phyloP scores from a whole-genome alignment of 2,888 invertebrate genomes.

The Oconnorella tubifera region DNA sequence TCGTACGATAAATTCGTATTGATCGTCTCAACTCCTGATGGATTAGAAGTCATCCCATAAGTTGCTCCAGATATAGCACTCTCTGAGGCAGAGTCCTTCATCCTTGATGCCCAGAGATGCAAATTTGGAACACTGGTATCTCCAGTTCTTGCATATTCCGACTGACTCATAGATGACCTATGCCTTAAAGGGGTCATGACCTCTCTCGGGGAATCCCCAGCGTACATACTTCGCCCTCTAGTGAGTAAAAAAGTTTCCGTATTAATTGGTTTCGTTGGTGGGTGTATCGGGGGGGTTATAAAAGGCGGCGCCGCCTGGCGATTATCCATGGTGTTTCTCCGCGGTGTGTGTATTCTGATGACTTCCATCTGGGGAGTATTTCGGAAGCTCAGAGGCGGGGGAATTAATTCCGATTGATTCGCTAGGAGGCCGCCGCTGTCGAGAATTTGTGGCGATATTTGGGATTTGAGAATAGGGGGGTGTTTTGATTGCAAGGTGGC shows the following conservation, averaged over 20 bases:
- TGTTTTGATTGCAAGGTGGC: neutral
- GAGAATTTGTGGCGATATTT: neutral
- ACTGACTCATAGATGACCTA: neutral
- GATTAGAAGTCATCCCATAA: neutral
- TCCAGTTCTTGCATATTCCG: neutral
- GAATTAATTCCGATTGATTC: neutral
- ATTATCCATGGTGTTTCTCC: neutral
- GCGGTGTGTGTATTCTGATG: neutral
- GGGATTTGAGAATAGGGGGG: neutral
- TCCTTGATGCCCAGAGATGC: neutral
- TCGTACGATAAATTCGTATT: neutral
- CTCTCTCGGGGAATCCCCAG: neutral
- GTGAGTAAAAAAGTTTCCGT: neutral
- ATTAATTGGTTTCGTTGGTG: too few relatives aligned
- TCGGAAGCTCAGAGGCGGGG: neutral
- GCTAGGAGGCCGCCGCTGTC: neutral
- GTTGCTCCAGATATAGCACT: neutral
- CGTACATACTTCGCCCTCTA: neutral
- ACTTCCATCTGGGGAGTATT: neutral
- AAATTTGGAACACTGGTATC: conserved; percentile 4
- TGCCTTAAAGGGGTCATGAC: neutral
- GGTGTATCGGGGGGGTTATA: too few relatives aligned
- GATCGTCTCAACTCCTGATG: neutral
- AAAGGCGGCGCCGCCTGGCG: too few relatives aligned
- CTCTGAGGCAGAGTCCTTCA: neutral